Conservation (phyloP, 2,888 invertebrate genomes). For the Dysmachus trigonus region DNA sequence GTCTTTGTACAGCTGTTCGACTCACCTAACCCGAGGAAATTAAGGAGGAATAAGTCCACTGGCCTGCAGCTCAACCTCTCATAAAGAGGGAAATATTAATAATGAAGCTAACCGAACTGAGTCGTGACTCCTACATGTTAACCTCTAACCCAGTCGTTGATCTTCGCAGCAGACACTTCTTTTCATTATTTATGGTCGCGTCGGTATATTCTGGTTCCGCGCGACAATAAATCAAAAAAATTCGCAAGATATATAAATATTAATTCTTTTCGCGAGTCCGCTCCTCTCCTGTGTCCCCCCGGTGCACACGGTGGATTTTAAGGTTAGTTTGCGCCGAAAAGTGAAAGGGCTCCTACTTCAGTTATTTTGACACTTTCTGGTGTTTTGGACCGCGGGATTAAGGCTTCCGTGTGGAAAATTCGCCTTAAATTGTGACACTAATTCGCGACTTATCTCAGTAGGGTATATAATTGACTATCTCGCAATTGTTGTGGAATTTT, state of each 20-base stretch:
- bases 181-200: conserved; percentile 59
- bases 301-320: neutral
- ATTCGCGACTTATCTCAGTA: neutral
- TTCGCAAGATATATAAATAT: conserved; percentile 11
- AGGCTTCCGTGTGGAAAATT: neutral
- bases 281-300: neutral
- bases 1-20: neutral
- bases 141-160: conserved; percentile 59
- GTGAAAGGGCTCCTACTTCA: conserved; percentile 19
- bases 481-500: neutral
- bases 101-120: conserved; percentile 49
- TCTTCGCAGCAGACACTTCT: conserved; percentile 31
- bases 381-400: conserved; percentile 10
- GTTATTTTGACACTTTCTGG: conserved; percentile 35
- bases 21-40: neutral
- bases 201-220: conserved; percentile 59
- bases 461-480: neutral
- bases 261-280: neutral
- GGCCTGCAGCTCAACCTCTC: neutral
- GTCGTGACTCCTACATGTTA: conserved; percentile 64
- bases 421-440: conserved; percentile 5
- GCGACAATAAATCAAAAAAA: conserved; percentile 57
- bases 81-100: conserved; percentile 24
- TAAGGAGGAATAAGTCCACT: neutral
- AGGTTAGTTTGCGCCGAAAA: neutral